Percentiles rank a stretch among this genome's conserved stretches.
phyloP scores from a whole-genome alignment of 2,797 vertebrate genomes.

The Furcifer pardalis region DNA sequence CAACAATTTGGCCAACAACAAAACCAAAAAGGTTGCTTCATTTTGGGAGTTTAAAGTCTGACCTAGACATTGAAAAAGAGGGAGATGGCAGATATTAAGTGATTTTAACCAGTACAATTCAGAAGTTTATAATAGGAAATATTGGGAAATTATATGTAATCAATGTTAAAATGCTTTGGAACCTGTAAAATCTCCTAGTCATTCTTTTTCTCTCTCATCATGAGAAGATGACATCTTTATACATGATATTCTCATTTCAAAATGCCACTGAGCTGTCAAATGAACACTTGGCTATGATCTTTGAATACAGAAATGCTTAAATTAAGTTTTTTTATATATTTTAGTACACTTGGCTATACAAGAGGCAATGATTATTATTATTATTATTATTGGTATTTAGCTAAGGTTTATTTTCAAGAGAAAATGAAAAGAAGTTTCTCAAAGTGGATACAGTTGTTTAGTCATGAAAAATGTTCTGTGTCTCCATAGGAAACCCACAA shows the following conservation, averaged over 20 bases:
- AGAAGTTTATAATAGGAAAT: constrained; percentile 75
- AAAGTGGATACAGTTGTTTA: constrained; percentile 57
- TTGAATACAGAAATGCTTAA: constrained; percentile 82
- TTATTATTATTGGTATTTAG: constrained; percentile 63
- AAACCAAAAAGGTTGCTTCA: too few relatives aligned
- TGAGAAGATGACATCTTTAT: constrained; percentile 89
- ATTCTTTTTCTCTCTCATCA: constrained; percentile 82
- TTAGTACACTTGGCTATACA: constrained; percentile 76
- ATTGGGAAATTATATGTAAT: constrained; percentile 78
- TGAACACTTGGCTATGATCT: constrained; percentile 83
- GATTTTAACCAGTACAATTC: constrained; percentile 76
- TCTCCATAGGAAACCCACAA: constrained; percentile 27
- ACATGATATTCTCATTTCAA: constrained; percentile 85
- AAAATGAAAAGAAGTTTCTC: constrained; percentile 41
- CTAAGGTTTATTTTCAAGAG: constrained; percentile 55
- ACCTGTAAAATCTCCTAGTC: constrained; percentile 81
- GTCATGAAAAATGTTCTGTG: constrained; percentile 11
- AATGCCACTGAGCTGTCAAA: constrained; percentile 87
- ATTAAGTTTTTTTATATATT: constrained; percentile 83
- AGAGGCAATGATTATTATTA: constrained; percentile 57
- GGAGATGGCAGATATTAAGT: constrained; percentile 74
- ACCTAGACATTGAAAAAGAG: constrained; percentile 76
- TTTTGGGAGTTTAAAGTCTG: too few relatives aligned
- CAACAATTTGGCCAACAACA: too few relatives aligned
- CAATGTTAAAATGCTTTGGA: constrained; percentile 84